Conservation (phyloP, 2,113 vertebrate genomes). For the Microcebus lehilahytsara region DNA sequence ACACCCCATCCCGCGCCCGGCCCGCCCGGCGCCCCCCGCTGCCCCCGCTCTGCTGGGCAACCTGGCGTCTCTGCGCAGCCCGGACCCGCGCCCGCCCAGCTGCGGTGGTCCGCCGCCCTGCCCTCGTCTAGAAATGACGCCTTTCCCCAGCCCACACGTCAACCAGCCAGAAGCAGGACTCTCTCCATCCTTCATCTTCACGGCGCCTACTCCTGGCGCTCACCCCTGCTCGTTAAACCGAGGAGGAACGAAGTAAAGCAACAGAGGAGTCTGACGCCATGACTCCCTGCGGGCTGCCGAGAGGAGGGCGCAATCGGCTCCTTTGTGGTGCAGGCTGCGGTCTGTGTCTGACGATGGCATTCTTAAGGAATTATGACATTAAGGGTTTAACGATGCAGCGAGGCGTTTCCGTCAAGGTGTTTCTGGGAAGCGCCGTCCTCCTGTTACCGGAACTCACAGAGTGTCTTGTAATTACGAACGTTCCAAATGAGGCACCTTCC, state of each 20-base stretch:
- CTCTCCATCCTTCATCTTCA: neutral
- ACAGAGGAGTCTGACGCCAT: neutral
- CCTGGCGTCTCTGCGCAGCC: neutral
- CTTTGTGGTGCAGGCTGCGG: neutral
- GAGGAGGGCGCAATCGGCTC: slow-evolving; percentile 37
- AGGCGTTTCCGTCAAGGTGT: neutral
- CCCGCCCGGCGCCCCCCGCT: too few species aligned
- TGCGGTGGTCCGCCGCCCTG: neutral
- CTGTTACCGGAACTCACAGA: slow-evolving; percentile 40
- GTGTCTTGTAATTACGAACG: slow-evolving; percentile 54
- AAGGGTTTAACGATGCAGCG: slow-evolving; percentile 43
- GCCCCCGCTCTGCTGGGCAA: neutral
- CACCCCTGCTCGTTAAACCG: neutral
- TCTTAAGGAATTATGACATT: slow-evolving; percentile 46
- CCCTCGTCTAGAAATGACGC: neutral
- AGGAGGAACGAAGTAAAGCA: neutral
- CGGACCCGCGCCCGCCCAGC: neutral
- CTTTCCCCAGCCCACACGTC: neutral
- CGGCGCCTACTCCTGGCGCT: neutral
- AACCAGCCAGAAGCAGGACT: neutral
- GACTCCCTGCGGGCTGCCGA: neutral
- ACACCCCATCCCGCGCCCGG: neutral
- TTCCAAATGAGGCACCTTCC: slow-evolving; percentile 36
- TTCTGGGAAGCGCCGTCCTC: slow-evolving; percentile 64
- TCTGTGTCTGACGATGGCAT: slow-evolving; percentile 31